A percentile compares a stretch with the other conserved stretches of the same genome.
Evolutionary conservation across 2,888 invertebrate species (phyloP).

Genomic region (Meiosimyza platycephala): DNA sequence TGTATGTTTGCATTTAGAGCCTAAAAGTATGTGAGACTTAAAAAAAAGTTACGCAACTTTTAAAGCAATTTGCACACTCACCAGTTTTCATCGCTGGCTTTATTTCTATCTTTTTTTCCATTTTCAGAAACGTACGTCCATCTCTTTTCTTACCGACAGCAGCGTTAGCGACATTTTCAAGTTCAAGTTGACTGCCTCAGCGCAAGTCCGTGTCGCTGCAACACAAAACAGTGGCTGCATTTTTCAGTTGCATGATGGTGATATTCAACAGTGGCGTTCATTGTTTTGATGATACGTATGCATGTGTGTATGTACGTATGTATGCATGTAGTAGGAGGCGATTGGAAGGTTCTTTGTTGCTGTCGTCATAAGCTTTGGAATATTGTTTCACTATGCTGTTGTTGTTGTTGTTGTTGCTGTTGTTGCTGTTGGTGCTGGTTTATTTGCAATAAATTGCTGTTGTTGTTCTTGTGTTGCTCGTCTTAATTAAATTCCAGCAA

Average conservation of each 20-base stretch:
- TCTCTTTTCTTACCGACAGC: not conserved
- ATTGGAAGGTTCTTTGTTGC: conserved; percentile 34
- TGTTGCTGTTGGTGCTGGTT: conserved; percentile 31
- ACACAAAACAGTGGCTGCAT: conserved; percentile 29
- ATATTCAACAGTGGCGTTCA: not conserved
- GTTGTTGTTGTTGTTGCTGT: conserved; percentile 10
- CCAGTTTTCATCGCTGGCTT: not conserved
- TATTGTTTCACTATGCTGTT: conserved; percentile 29
- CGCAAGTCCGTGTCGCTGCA: conserved; percentile 33
- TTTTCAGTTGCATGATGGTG: not conserved
- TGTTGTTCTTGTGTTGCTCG: conserved; percentile 29
- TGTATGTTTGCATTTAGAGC: too few relatives aligned
- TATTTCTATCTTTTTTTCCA: too few relatives aligned
- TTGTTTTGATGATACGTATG: conserved; percentile 2
- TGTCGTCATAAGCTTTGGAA: conserved; percentile 26
- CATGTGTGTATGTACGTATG: conserved; percentile 14
- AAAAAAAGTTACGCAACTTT: not conserved
- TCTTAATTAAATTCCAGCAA: conserved; percentile 25
- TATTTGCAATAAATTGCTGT: conserved; percentile 19
- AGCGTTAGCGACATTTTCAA: conserved; percentile 57
- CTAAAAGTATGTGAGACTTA: too few relatives aligned
- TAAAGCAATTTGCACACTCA: not conserved
- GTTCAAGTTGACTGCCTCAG: conserved; percentile 63
- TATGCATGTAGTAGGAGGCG: conserved; percentile 20
- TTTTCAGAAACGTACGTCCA: not conserved